Conservation (phyloP, 2,113 vertebrate species). For the Prionailurus viverrinus region DNA sequence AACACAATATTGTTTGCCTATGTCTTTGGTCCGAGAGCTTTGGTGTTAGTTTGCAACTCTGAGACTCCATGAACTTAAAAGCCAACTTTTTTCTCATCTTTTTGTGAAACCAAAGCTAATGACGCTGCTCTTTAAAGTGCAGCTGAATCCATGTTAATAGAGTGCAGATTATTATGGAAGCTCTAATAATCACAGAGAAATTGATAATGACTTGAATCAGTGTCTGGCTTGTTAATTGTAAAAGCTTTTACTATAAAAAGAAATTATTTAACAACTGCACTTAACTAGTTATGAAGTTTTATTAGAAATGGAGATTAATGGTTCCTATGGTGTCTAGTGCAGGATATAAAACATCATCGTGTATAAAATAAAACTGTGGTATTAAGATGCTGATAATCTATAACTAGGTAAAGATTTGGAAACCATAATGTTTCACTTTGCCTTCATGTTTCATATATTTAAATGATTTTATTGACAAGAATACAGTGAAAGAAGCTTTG, state of each 20-base stretch:
- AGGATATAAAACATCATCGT: slow-evolving; percentile 26
- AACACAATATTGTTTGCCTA: background rate
- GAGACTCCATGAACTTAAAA: background rate
- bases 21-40: background rate
- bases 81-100: background rate
- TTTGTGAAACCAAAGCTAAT: slow-evolving; percentile 80
- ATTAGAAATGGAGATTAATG: slow-evolving; percentile 83
- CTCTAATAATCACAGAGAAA: slow-evolving; percentile 88
- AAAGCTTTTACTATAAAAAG: slow-evolving; percentile 87
- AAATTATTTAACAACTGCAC: slow-evolving; percentile 87
- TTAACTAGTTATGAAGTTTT: slow-evolving; percentile 85
- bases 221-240: slow-evolving; percentile 88
- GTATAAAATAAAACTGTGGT: background rate
- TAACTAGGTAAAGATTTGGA: background rate
- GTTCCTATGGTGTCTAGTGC: background rate
- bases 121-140: slow-evolving; percentile 84
- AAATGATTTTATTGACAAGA: background rate
- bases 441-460: background rate
- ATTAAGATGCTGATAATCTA: background rate
- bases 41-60: background rate
- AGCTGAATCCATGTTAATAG: slow-evolving; percentile 87
- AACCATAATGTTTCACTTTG: background rate
- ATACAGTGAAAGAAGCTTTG: background rate
- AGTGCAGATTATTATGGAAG: slow-evolving; percentile 86
- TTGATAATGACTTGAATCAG: slow-evolving; percentile 88